Evolutionary conservation across 2,797 vertebrate genomes (phyloP).

Genomic region (Tragelaphus oryx): DNA sequence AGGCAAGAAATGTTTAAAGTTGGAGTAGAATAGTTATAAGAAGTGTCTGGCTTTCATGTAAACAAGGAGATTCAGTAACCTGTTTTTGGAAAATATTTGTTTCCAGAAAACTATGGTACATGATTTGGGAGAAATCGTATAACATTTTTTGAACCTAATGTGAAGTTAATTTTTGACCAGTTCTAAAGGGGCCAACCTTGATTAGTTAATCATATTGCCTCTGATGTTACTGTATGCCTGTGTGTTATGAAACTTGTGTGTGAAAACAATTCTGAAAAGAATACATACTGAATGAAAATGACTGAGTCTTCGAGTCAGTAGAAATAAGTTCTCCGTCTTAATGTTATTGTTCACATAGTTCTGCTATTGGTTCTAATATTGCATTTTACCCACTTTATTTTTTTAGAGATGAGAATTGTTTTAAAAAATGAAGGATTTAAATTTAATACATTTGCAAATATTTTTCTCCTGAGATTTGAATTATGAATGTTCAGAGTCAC

Average conservation of each 20-base stretch:
- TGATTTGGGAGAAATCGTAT: not conserved
- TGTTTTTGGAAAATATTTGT: not conserved
- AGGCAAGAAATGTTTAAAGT: not conserved
- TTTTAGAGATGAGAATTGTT: not conserved
- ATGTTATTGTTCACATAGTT: not conserved
- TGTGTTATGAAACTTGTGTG: not conserved
- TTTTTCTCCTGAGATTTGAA: not conserved
- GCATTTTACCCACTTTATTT: not conserved
- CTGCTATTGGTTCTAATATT: not conserved
- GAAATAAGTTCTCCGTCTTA: not conserved
- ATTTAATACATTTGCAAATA: not conserved
- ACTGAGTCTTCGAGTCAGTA: not conserved
- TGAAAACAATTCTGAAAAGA: not conserved
- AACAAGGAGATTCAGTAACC: not conserved
- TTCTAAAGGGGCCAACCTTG: not conserved
- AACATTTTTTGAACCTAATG: not conserved
- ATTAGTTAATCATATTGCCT: not conserved
- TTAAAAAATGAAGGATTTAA: not conserved
- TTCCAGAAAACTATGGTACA: not conserved
- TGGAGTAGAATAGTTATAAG: not conserved
- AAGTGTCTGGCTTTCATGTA: not conserved
- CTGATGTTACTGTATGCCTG: not conserved
- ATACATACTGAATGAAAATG: not conserved
- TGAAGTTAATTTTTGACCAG: not conserved
- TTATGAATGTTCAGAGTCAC: not conserved